These are phyloP conservation scores for Indicator maculatus DNA, from an alignment of 2,113 vertebrate species.

Conservation along the genomic window DNA sequence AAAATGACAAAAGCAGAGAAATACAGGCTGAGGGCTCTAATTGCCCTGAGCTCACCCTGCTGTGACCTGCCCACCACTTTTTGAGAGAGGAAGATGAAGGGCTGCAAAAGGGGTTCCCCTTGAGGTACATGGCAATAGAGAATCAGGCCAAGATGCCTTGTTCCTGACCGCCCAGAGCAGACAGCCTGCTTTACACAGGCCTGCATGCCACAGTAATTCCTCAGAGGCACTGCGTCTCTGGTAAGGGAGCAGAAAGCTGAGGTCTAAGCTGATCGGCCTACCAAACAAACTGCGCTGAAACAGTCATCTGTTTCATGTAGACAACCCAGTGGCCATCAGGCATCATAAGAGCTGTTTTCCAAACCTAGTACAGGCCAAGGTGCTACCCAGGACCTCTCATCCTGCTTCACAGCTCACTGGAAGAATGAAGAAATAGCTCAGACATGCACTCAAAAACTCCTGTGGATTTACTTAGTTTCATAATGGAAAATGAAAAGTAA, in stretches of 20 bases:
- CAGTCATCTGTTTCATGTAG: not conserved
- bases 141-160: not conserved
- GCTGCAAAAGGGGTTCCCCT: not conserved
- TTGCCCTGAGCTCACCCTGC: slow-evolving; percentile 7
- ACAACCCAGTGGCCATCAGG: not conserved
- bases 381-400: not conserved
- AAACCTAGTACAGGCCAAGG: not conserved
- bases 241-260: not conserved
- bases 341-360: not conserved
- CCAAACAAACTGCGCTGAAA: not conserved
- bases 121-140: not conserved
- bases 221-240: not conserved
- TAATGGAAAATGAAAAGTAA: slow-evolving; percentile 48
- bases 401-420: not conserved
- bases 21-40: not conserved
- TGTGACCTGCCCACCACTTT: not conserved
- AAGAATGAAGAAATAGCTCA: slow-evolving; percentile 27
- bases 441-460: not conserved
- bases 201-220: not conserved
- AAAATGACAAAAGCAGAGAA: not conserved
- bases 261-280: not conserved
- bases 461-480: slow-evolving; percentile 27
- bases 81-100: not conserved
- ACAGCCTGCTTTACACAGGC: not conserved
- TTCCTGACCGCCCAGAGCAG: rapidly evolving